phyloP scores from a whole-genome alignment of 1,140 invertebrate species.

The Lerema accius region DNA sequence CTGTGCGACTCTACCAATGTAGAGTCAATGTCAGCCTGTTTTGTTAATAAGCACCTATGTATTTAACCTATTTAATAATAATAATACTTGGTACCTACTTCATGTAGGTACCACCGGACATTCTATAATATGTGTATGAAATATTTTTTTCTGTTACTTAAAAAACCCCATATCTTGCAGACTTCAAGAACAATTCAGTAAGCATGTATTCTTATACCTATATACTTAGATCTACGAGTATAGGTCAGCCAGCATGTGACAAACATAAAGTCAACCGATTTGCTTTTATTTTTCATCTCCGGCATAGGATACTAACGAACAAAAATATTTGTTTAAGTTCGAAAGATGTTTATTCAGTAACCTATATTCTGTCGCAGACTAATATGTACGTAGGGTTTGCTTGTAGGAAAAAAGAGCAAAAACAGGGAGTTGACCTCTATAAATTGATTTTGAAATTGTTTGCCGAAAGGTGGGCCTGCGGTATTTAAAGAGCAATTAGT shows the following conservation, averaged over 20 bases:
- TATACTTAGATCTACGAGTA: too few relatives aligned
- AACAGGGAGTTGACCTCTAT: conserved; percentile 57
- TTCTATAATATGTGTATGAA: too few relatives aligned
- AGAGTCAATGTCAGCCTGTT: too few relatives aligned
- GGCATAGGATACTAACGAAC: conserved; percentile 32
- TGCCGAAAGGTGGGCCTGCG: conserved; percentile 64
- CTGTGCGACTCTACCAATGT: too few relatives aligned
- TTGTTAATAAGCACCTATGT: too few relatives aligned
- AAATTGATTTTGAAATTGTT: conserved; percentile 77
- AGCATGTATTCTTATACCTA: too few relatives aligned
- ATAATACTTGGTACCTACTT: too few relatives aligned
- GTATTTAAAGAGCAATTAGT: conserved; percentile 82
- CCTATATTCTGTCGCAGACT: conserved; percentile 36
- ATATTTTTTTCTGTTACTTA: too few relatives aligned
- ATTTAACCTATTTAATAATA: too few relatives aligned
- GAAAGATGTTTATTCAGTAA: conserved; percentile 60
- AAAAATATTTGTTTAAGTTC: conserved; percentile 47
- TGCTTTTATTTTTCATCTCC: conserved; percentile 14
- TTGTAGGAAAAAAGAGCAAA: conserved; percentile 51
- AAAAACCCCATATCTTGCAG: too few relatives aligned
- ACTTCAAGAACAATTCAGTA: too few relatives aligned
- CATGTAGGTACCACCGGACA: too few relatives aligned
- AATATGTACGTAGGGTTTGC: conserved; percentile 13
- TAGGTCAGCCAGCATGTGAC: neutral
- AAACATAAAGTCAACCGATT: conserved; percentile 28